A percentile compares a stretch with the other conserved stretches of the same genome.
These are phyloP conservation scores for Smithornis capensis DNA, from an alignment of 2,113 vertebrate species.

Conservation along the genomic window DNA sequence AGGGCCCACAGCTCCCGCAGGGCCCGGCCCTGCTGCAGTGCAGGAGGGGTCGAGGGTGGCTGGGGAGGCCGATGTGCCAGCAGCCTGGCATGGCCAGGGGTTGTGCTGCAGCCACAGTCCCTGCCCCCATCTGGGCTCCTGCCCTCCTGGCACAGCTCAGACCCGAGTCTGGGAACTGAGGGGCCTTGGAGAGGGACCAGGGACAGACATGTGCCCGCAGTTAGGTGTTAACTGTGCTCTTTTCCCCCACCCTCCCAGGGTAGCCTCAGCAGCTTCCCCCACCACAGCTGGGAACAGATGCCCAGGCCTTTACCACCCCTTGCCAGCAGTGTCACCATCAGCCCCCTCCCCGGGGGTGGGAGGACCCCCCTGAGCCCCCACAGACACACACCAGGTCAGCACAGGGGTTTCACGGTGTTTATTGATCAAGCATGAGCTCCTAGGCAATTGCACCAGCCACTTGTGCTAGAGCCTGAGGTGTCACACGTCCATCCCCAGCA, in stretches of 20 bases:
- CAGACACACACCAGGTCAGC: not conserved
- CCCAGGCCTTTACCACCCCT: not conserved
- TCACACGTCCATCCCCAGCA: conserved; percentile 63
- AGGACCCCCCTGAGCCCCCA: not conserved
- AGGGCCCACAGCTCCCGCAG: fast-evolving
- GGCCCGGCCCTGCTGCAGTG: not conserved
- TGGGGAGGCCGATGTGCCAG: fast-evolving
- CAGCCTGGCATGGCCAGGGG: fast-evolving
- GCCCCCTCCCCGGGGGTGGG: fast-evolving
- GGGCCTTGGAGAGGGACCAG: no score
- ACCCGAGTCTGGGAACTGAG: not conserved
- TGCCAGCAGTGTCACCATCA: not conserved
- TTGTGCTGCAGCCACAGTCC: not conserved
- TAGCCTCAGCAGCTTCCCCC: no score
- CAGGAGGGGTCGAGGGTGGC: fast-evolving
- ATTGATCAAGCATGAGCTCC: conserved; percentile 66
- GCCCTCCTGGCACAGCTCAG: not conserved
- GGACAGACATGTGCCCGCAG: not conserved
- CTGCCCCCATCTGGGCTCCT: not conserved
- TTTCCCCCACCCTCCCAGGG: fast-evolving
- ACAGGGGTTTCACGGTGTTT: conserved; percentile 60
- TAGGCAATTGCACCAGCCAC: conserved; percentile 57
- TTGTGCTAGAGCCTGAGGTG: conserved; percentile 64
- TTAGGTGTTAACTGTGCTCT: no score
- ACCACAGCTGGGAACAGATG: not conserved